Conservation (phyloP, 2,113 vertebrate species). For the Chlamydotis undulata region DNA sequence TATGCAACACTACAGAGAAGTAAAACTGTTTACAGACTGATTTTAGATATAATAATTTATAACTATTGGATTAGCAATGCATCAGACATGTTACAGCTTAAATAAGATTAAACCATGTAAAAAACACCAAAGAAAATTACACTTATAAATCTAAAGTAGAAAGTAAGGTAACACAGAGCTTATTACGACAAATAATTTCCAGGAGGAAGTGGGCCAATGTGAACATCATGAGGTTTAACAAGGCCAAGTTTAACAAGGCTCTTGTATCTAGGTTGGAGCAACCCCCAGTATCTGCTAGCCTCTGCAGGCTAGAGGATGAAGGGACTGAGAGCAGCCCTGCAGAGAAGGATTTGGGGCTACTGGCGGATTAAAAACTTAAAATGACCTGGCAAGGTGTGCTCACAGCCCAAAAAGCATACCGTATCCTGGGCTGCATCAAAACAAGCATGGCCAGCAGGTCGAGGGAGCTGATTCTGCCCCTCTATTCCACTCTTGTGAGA, state of each 20-base stretch:
- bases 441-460: rapidly evolving
- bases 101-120: background rate
- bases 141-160: background rate
- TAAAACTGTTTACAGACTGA: background rate
- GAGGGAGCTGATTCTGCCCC: background rate
- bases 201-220: background rate
- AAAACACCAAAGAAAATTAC: background rate
- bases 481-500: background rate
- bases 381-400: rapidly evolving
- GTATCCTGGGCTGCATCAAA: rapidly evolving
- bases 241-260: background rate
- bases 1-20: background rate
- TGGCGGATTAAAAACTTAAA: background rate
- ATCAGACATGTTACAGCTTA: background rate
- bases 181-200: background rate
- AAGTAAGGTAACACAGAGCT: background rate
- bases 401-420: rapidly evolving
- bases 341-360: rapidly evolving
- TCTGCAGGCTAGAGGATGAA: background rate
- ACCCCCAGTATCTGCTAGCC: background rate
- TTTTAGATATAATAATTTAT: background rate
- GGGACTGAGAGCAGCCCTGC: background rate
- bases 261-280: rapidly evolving
- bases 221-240: background rate
- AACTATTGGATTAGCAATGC: background rate